Evolutionary conservation across 1,140 invertebrate genomes (phyloP).

Genomic region (Pteromalus puparum): DNA sequence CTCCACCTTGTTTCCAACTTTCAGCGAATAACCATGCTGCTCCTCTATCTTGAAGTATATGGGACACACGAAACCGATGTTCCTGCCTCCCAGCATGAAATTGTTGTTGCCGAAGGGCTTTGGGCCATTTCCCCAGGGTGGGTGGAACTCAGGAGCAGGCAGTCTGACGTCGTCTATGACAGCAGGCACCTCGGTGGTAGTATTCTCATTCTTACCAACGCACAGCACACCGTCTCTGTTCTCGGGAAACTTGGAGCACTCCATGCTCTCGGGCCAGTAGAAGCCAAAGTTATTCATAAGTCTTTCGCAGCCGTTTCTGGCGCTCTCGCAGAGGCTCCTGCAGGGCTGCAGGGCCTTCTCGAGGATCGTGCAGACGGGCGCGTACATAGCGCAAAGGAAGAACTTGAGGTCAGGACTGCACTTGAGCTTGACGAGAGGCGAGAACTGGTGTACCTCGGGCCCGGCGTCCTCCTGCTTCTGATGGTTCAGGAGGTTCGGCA

Average conservation of each 20-base stretch:
- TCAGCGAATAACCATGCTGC: conserved; percentile 86
- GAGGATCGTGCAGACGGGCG: conserved; percentile 96
- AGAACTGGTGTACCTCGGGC: conserved; percentile 94
- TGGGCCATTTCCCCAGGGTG: conserved; percentile 64
- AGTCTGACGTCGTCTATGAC: conserved; percentile 61
- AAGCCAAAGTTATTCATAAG: conserved; percentile 96
- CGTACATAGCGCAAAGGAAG: conserved; percentile 97
- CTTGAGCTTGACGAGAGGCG: conserved; percentile 96
- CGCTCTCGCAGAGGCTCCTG: conserved; percentile 91
- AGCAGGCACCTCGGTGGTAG: conserved; percentile 71
- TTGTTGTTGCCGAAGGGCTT: conserved; percentile 61
- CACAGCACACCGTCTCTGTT: conserved; percentile 84
- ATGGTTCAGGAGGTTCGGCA: conserved; percentile 96
- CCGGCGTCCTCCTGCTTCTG: conserved; percentile 96
- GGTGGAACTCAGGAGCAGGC: conserved; percentile 66
- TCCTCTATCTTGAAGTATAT: conserved; percentile 89
- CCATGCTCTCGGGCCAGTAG: conserved; percentile 94
- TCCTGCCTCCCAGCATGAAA: conserved; percentile 74
- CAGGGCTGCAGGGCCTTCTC: conserved; percentile 95
- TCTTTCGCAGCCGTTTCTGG: conserved; percentile 90
- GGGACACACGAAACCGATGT: conserved; percentile 90
- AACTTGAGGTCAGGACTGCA: conserved; percentile 96
- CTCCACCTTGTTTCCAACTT: conserved; percentile 87
- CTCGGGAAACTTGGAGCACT: conserved; percentile 93
- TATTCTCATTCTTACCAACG: conserved; percentile 89